These are phyloP conservation scores for Eristalis pertinax DNA, from an alignment of 2,888 invertebrate genomes.

Conservation along the genomic window DNA sequence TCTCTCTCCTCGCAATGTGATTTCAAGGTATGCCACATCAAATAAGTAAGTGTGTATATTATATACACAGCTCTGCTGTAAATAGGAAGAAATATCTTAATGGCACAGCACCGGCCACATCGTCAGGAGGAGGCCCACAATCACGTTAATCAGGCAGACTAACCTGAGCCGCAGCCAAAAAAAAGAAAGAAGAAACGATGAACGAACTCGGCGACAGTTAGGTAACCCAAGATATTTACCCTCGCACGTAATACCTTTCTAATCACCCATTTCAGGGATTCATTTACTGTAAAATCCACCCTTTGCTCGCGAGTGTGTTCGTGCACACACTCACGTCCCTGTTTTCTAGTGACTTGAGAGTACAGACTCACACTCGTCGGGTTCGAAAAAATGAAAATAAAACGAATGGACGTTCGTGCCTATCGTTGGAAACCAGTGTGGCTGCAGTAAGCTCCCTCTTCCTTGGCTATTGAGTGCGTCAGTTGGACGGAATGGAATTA, in stretches of 20 bases:
- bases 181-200: neutral
- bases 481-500: constrained; percentile 17
- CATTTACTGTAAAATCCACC: constrained; percentile 24
- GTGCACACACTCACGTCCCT: neutral
- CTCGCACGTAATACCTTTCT: constrained; percentile 27
- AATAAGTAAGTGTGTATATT: neutral
- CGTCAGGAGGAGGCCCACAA: neutral
- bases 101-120: constrained; percentile 1
- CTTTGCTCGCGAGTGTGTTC: neutral
- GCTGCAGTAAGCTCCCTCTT: neutral
- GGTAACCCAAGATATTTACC: constrained; percentile 17
- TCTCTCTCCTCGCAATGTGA: neutral
- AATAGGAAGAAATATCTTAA: constrained; percentile 39
- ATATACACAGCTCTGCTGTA: neutral
- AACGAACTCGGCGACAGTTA: constrained; percentile 8
- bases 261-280: constrained; percentile 28
- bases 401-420: neutral
- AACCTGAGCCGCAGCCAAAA: neutral
- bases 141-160: constrained; percentile 5
- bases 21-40: neutral
- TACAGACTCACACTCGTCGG: neutral
- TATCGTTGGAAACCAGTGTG: neutral
- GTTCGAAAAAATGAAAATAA: neutral
- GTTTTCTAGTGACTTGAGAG: too few species aligned
- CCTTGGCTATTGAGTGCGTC: neutral